A percentile compares a stretch with the other conserved stretches of the same genome.
These are phyloP conservation scores for Gephyroberyx darwinii DNA, from an alignment of 2,797 vertebrate genomes.

Conservation along the genomic window DNA sequence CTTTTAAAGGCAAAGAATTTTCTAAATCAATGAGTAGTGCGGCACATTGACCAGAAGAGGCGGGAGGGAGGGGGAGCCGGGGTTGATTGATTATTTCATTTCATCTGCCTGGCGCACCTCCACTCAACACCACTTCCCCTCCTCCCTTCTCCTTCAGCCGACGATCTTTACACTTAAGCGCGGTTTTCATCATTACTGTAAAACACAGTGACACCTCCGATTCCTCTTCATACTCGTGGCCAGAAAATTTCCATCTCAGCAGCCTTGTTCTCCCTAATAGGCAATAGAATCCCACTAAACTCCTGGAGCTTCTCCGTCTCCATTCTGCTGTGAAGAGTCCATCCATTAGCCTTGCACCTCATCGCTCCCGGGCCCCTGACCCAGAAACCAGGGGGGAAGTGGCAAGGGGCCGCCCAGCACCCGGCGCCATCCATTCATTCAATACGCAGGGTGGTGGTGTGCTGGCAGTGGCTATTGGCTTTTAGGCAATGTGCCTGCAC, in stretches of 20 bases:
- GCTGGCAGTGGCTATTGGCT: slow-evolving; percentile 66
- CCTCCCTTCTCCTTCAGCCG: slow-evolving; percentile 38
- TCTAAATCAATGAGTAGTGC: slow-evolving; percentile 55
- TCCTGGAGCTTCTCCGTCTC: slow-evolving; percentile 69
- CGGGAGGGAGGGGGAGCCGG: slow-evolving; percentile 53
- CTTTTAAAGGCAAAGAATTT: slow-evolving; percentile 56
- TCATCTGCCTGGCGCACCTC: slow-evolving; percentile 63
- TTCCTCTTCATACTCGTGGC: slow-evolving; percentile 65
- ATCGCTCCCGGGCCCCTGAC: slow-evolving; percentile 70
- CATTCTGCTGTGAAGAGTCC: slow-evolving; percentile 76
- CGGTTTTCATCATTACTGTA: slow-evolving; percentile 63
- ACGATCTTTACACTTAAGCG: slow-evolving; percentile 42
- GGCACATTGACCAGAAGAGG: slow-evolving; percentile 59
- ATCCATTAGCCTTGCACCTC: slow-evolving; percentile 78
- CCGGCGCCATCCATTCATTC: slow-evolving; percentile 51
- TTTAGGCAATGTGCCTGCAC: slow-evolving; percentile 64
- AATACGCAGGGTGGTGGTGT: slow-evolving; percentile 29
- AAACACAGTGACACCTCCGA: slow-evolving; percentile 52
- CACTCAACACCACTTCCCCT: slow-evolving; percentile 34
- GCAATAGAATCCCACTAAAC: slow-evolving; percentile 62
- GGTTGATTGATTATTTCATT: slow-evolving; percentile 73
- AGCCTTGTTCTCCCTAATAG: slow-evolving; percentile 67
- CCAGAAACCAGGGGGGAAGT: slow-evolving; percentile 70
- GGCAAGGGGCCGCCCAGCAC: slow-evolving; percentile 26
- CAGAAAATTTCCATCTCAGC: slow-evolving; percentile 65